Base-by-base conservation (phyloP, 2,113 vertebrate genomes). In the Pipa parva region DNA sequence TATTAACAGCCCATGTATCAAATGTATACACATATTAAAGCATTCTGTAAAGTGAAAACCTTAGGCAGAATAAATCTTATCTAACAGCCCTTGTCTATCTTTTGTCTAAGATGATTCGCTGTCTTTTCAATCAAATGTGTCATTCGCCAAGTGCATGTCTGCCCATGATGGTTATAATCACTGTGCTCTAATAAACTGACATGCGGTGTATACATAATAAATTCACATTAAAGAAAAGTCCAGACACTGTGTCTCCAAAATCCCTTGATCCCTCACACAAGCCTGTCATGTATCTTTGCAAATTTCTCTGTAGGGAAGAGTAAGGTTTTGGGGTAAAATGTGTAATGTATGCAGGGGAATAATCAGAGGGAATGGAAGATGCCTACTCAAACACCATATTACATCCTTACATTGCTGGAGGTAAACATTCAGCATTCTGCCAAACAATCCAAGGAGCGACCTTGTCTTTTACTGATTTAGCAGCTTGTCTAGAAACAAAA, bases 161-260 rank as follows among this genome's bases (percentile, higher is more conserved):
- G 71, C 72, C 74, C 55, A 50, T 72, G 74, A 71, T 69, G 0
- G 0, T 26, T 63, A 9, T 0, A 15, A 75, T 74, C 60, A 58
- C 74, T 81, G 72, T 72, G 69, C 75, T 75, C 76, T 73, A 67
- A 70, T 79, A 64, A 55, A 46, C 72, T 71, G 74, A 76, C 74
- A 77, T 73, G 63, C 50, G 49, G 75, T 65, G 33, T 78, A 77
- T 78, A 77, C 77, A 71, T 74, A 77, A 79, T 75, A 71, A 67
- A 74, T 73, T 74, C 71, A 59, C 73, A 79, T 72, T 74, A 77
- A 63, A 76, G 61, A 58, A 68, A 63, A 72, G 65, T 15, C 65
- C 46, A 68, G 65, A 68, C 66, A 60, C 58, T 39, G 54, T 70
- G 66, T 70, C 66, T 70, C 48, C 58, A 18, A 13, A 70, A 54